These are phyloP conservation scores for Lanistes nyassanus DNA, from an alignment of 1,140 invertebrate genomes.

Conservation along the genomic window DNA sequence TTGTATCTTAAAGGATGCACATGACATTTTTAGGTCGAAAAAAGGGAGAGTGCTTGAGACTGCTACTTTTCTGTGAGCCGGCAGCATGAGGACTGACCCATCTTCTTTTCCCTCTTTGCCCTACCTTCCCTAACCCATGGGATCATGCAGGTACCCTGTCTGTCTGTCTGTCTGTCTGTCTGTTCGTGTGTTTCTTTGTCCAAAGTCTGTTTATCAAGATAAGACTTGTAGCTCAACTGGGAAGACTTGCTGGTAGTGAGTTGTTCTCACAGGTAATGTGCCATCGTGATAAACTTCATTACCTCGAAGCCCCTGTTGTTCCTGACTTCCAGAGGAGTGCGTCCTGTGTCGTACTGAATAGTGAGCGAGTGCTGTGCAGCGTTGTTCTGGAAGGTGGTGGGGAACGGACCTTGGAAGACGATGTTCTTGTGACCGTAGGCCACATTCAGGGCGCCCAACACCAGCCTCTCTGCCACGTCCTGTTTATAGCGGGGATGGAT, in stretches of 20 bases:
- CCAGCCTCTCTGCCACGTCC: slow-evolving; percentile 40
- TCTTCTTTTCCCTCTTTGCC: too few species aligned
- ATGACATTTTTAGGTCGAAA: too few species aligned
- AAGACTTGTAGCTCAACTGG: background rate
- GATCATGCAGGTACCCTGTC: too few species aligned
- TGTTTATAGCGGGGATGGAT: slow-evolving; percentile 45
- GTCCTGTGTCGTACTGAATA: slow-evolving; percentile 29
- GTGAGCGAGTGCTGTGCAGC: slow-evolving; percentile 8
- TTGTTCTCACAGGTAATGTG: background rate
- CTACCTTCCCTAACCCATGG: too few species aligned
- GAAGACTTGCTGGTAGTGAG: too few species aligned
- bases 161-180: too few species aligned
- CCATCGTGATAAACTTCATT: background rate
- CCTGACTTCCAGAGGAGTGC: slow-evolving; percentile 33
- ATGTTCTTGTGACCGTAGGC: slow-evolving; percentile 33
- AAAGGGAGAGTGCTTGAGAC: too few species aligned
- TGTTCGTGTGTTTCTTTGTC: background rate
- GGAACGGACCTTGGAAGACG: slow-evolving; percentile 34
- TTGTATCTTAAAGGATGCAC: too few species aligned
- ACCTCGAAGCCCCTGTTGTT: slow-evolving; percentile 47
- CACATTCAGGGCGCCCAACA: slow-evolving; percentile 31
- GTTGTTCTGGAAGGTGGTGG: slow-evolving; percentile 15
- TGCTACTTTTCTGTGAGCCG: too few species aligned
- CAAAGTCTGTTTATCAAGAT: background rate
- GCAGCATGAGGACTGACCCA: too few species aligned